Evolutionary conservation across 2,113 vertebrate species (phyloP).

Genomic region (Myotis brandtii): DNA sequence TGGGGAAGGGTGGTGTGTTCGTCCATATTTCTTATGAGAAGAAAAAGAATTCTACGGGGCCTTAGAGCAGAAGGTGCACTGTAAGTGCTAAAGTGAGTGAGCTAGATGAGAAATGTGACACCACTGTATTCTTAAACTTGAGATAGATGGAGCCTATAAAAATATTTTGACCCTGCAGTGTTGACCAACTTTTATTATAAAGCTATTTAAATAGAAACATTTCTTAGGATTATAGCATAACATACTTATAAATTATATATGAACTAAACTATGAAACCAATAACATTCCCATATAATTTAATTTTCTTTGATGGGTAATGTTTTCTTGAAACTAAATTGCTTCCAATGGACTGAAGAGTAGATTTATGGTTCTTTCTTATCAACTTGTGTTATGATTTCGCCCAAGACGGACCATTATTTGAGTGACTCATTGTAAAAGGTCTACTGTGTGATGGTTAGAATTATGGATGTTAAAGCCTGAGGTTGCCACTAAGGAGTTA

Average conservation of each 20-base stretch:
- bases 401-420: background rate
- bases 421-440: background rate
- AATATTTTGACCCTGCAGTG: background rate
- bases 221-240: background rate
- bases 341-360: background rate
- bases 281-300: background rate
- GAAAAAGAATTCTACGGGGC: background rate
- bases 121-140: background rate
- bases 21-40: background rate
- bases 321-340: background rate
- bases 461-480: background rate
- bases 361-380: background rate
- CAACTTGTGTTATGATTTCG: background rate
- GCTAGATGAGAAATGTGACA: background rate
- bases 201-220: background rate
- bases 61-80: background rate
- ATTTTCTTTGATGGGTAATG: background rate
- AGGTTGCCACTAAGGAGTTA: background rate
- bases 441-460: background rate
- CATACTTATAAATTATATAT: background rate
- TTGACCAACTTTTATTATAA: conserved; percentile 28
- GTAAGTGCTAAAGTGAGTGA: background rate
- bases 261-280: background rate
- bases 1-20: background rate
- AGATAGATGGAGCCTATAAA: background rate